Evolutionary conservation across 2,113 vertebrate species (phyloP).

Genomic region (Cynoglossus semilaevis): DNA sequence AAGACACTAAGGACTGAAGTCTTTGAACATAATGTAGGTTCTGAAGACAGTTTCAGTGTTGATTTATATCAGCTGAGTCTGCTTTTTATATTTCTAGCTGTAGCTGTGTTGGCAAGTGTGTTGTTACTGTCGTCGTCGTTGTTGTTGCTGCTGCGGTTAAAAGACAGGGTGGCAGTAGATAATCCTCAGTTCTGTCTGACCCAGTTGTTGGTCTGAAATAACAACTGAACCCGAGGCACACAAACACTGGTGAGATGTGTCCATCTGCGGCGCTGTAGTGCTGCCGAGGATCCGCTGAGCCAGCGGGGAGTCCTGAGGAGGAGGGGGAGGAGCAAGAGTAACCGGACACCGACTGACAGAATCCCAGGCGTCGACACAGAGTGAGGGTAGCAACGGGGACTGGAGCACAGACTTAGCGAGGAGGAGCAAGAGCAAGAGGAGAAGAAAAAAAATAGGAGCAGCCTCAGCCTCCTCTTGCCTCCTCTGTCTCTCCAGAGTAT

Average conservation of each 20-base stretch:
- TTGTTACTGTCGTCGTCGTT: not conserved
- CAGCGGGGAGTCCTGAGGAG: constrained; percentile 39
- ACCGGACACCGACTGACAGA: constrained; percentile 50
- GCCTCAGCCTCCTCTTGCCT: constrained; percentile 12
- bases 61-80: too few relatives aligned
- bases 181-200: constrained; percentile 44
- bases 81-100: too few relatives aligned
- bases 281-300: constrained; percentile 59
- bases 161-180: constrained; percentile 5
- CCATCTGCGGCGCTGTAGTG: constrained; percentile 20
- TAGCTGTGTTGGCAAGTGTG: not conserved
- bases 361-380: constrained; percentile 45
- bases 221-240: too few relatives aligned
- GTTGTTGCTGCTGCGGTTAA: not conserved
- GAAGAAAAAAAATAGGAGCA: not conserved
- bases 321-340: constrained; percentile 49
- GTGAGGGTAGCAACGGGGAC: constrained; percentile 25
- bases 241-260: not conserved
- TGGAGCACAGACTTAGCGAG: not conserved
- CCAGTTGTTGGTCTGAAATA: constrained; percentile 27
- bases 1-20: too few relatives aligned
- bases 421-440: not conserved
- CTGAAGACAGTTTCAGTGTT: too few relatives aligned
- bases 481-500: not conserved
- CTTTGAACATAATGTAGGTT: too few relatives aligned